Evolutionary conservation across 2,797 vertebrate genomes (phyloP), one percentile per base, ranked within the genome.

Genomic region (Octomys mimax): DNA sequence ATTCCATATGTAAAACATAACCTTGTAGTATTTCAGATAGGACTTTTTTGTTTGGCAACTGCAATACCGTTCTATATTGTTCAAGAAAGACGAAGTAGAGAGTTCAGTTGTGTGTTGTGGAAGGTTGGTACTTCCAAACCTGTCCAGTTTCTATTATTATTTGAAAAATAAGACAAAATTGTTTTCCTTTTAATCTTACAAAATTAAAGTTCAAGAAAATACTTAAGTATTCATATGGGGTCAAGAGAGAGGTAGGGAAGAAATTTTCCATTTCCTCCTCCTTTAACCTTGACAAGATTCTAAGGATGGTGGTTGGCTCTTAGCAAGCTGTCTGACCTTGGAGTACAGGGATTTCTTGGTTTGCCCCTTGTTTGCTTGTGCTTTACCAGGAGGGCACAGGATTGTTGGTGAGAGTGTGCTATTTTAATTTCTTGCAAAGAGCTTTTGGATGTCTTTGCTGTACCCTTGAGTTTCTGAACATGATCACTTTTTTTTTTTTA

Each of bases 371-470:
- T 22, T 49, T 87, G 39, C 68, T 81, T 39, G 28, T 36, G 54
- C 36, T 54, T 61, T 26, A 12, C 7, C 6, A 52, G 54, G 59
- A 57, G 66, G 31, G 75, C 39, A 21, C 59, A 28, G n/a, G 39
- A 3, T 46, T 12, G 5, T 22, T 78, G n/a, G n/a, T 71, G 33
- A 36, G 28, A n/a, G 16, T 1, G 7, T 59, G 59, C 19, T 93
- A 4, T 84, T 62, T 87, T 54, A 66, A 70, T 91, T 87, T 87
- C 87, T 82, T 71, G 9, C 3, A 11, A 59, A 89, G 89, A 87
- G 54, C 77, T 95, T 94, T 95, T 92, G n/a, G 42, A 24, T 92
- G 11, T 79, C 87, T 95, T 77, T 95, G 70, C 54, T 36, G 3
- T 92, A 49, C 71, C 81, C 61, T 93, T 92, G 87, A 91, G 82